phyloP scores from a whole-genome alignment of 1,140 invertebrate genomes.

The Vollenhovia emeryi region DNA sequence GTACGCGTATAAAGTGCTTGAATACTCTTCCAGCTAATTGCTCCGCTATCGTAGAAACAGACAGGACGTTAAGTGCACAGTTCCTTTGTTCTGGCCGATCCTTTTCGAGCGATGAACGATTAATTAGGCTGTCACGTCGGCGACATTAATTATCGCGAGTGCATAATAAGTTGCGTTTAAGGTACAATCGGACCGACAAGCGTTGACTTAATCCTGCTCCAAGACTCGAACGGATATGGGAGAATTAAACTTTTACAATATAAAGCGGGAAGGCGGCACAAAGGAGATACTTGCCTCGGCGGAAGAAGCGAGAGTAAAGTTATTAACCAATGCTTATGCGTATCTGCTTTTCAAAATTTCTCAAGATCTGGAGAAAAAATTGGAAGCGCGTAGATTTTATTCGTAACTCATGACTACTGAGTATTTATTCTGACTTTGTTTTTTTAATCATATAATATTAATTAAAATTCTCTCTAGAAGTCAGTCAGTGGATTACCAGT shows the following conservation, averaged over 20 bases:
- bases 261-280: not conserved
- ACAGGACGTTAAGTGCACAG: constrained; percentile 30
- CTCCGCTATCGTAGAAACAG: constrained; percentile 32
- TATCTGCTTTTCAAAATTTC: not conserved
- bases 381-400: not conserved
- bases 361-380: not conserved
- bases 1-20: not conserved
- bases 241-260: constrained; percentile 4
- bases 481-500: too few relatives aligned
- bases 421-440: not conserved
- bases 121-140: constrained; percentile 45
- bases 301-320: not conserved
- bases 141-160: constrained; percentile 51
- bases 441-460: not conserved
- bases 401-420: not conserved
- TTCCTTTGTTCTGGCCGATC: constrained; percentile 39
- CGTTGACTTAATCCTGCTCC: constrained; percentile 35
- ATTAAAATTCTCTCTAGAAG: too few relatives aligned
- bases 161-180: constrained; percentile 51
- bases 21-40: constrained; percentile 8
- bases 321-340: constrained; percentile 13
- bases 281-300: constrained; percentile 22
- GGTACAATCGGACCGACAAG: constrained; percentile 19
- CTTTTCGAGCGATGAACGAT: constrained; percentile 50
- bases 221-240: not conserved